Conservation (phyloP, 2,888 invertebrate species). For the Clusia tigrina region DNA sequence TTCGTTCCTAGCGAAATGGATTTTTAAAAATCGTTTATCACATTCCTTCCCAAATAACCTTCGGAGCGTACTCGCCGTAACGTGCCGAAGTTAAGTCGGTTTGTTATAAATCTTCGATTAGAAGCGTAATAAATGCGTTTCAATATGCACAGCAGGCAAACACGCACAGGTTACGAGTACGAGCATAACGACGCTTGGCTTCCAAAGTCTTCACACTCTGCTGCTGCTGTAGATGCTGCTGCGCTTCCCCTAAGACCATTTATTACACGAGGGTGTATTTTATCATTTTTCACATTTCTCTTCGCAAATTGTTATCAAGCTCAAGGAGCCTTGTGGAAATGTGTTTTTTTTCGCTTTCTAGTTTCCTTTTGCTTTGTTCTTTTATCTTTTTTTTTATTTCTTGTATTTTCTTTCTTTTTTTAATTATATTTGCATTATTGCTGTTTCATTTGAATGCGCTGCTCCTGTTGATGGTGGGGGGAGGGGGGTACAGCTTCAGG, state of each 20-base stretch:
- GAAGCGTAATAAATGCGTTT: conserved; percentile 43
- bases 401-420: conserved; percentile 22
- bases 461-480: not conserved
- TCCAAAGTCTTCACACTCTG: not conserved
- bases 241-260: no score
- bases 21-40: conserved; percentile 46
- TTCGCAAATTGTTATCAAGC: conserved; percentile 23
- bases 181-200: not conserved
- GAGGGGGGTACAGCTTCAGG: no score
- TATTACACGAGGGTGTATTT: conserved; percentile 42
- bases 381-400: no score
- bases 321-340: no score
- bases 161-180: conserved; percentile 4
- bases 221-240: no score
- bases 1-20: conserved; percentile 34
- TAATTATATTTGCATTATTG: conserved; percentile 31
- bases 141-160: conserved; percentile 32
- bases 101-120: conserved; percentile 46
- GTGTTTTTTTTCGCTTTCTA: not conserved
- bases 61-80: conserved; percentile 24
- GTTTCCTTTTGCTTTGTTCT: no score
- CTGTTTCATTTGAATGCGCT: conserved; percentile 12
- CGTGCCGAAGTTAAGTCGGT: no score
- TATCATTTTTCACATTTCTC: conserved; percentile 36
- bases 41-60: conserved; percentile 30